Percentiles rank a stretch among this genome's conserved stretches.
phyloP scores from a whole-genome alignment of 2,113 vertebrate species.

The Antechinus flavipes region DNA sequence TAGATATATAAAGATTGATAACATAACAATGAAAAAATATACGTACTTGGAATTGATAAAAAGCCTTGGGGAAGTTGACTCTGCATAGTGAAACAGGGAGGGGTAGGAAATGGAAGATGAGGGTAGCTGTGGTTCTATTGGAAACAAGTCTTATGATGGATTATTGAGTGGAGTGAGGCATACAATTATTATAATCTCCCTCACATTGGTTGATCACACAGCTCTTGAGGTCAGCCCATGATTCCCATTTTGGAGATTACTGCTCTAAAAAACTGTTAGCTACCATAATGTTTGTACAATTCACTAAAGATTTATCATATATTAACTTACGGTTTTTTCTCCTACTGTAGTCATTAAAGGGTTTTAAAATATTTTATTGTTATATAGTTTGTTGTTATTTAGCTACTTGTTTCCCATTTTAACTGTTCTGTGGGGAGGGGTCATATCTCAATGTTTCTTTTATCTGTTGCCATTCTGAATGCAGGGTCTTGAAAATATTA shows the following conservation, averaged over 20 bases:
- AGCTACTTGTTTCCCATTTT: not conserved
- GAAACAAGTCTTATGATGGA: not conserved
- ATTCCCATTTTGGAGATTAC: not conserved
- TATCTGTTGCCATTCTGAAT: not conserved
- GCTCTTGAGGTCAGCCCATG: not conserved
- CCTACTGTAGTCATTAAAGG: not conserved
- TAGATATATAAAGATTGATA: not conserved
- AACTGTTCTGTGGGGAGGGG: not conserved
- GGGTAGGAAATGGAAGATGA: too few relatives aligned
- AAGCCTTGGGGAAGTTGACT: not conserved
- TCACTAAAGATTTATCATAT: not conserved
- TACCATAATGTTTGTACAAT: not conserved
- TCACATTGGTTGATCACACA: not conserved
- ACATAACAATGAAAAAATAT: not conserved
- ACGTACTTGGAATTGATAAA: not conserved
- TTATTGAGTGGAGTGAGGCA: not conserved
- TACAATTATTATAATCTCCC: not conserved
- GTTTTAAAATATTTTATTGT: not conserved
- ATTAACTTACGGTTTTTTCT: not conserved
- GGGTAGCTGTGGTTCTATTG: not conserved
- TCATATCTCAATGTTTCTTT: slow-evolving; percentile 38
- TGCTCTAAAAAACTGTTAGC: not conserved
- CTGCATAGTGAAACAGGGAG: not conserved
- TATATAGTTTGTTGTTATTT: not conserved
- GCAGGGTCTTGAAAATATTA: not conserved